These are phyloP conservation scores for Tragulus kanchil DNA, from an alignment of 2,113 vertebrate species.

Conservation along the genomic window DNA sequence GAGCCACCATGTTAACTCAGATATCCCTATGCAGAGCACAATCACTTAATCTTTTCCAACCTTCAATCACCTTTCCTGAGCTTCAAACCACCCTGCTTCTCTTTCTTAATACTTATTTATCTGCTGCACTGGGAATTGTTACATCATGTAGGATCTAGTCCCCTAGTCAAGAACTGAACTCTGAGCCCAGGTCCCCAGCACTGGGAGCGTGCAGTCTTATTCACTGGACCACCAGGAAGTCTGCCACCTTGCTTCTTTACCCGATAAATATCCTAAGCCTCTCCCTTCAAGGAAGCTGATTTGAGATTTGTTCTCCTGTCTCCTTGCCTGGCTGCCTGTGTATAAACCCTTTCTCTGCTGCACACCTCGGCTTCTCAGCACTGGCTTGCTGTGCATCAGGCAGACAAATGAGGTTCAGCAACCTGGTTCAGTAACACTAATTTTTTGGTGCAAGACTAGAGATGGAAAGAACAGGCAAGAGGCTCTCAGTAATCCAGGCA, in stretches of 20 bases:
- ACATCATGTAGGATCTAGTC: not conserved
- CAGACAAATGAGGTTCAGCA: not conserved
- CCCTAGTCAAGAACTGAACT: not conserved
- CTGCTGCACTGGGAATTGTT: not conserved
- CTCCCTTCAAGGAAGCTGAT: not conserved
- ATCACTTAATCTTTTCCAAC: not conserved
- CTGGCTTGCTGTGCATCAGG: not conserved
- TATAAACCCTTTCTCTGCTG: not conserved
- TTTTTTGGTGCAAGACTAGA: not conserved
- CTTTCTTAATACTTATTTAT: not conserved
- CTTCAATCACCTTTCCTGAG: not conserved
- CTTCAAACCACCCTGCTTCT: not conserved
- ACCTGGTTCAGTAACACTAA: not conserved
- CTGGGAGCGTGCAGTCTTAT: not conserved
- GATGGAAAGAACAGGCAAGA: not conserved
- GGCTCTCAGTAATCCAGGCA: not conserved
- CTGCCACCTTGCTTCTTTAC: not conserved
- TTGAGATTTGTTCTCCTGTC: not conserved
- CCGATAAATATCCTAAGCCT: not conserved
- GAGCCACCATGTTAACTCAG: not conserved
- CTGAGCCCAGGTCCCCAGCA: not conserved
- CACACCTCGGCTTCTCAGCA: not conserved
- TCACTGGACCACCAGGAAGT: not conserved
- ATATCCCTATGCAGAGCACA: not conserved
- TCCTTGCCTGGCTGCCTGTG: not conserved